Evolutionary conservation across 1,140 invertebrate genomes (phyloP).

Genomic region (Diprion similis): DNA sequence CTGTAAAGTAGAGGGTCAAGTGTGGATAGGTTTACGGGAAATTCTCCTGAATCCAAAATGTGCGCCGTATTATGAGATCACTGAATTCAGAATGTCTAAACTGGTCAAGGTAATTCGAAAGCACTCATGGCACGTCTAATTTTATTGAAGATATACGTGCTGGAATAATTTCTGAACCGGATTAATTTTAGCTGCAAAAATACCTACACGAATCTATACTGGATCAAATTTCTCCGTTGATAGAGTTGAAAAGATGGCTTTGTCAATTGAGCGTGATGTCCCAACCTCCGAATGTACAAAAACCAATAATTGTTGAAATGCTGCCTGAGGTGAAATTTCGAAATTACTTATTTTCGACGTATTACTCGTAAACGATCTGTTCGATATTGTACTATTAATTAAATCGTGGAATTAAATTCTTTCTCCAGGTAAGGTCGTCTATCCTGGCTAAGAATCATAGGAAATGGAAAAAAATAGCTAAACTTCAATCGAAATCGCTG

Average conservation of each 20-base stretch:
- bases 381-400: not conserved
- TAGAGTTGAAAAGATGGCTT: conserved; percentile 76
- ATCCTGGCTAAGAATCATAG: conserved; percentile 59
- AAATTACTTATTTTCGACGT: conserved; percentile 6
- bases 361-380: not conserved
- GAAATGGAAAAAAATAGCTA: conserved; percentile 67
- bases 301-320: conserved; percentile 65
- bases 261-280: conserved; percentile 58
- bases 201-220: conserved; percentile 69
- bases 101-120: conserved; percentile 64
- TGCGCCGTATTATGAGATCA: conserved; percentile 72
- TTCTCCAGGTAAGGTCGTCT: conserved; percentile 57
- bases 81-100: conserved; percentile 69
- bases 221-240: conserved; percentile 78
- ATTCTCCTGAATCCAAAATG: conserved; percentile 70
- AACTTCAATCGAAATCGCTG: conserved; percentile 61
- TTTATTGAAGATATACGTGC: conserved; percentile 16
- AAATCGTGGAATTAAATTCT: not conserved
- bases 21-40: conserved; percentile 76
- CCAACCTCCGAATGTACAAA: conserved; percentile 41
- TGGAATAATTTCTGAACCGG: not conserved
- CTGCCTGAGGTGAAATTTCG: conserved; percentile 58
- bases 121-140: not conserved
- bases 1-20: conserved; percentile 71
- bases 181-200: conserved; percentile 62